Percentiles rank a stretch among this genome's conserved stretches.
phyloP scores from a whole-genome alignment of 2,888 invertebrate species.

The Morpho deidamia region DNA sequence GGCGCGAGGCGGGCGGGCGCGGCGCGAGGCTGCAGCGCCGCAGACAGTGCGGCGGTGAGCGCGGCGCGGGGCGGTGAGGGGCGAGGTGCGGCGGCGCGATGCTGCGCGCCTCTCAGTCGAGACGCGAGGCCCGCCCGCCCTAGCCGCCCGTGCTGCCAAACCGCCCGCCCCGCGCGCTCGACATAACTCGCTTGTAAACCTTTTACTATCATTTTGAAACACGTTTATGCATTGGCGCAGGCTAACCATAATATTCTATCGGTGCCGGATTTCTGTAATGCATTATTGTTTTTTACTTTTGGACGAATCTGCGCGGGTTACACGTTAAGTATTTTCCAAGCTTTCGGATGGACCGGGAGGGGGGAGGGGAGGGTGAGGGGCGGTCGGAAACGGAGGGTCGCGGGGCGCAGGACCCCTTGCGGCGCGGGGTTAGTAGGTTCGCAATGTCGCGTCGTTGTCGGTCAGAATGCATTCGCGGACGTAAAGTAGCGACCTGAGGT shows the following conservation, averaged over 20 bases:
- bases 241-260: slow-evolving; percentile 27
- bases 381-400: slow-evolving; percentile 67
- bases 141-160: slow-evolving; percentile 64
- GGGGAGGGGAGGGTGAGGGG: slow-evolving; percentile 48
- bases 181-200: slow-evolving; percentile 38
- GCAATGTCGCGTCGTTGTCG: slow-evolving; percentile 75
- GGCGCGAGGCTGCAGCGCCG: slow-evolving; percentile 64
- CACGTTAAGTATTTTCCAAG: slow-evolving; percentile 71
- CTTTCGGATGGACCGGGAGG: slow-evolving; percentile 71
- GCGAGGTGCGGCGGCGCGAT: slow-evolving; percentile 80
- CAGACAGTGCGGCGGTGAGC: slow-evolving; percentile 62
- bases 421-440: slow-evolving; percentile 77
- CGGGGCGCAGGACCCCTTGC: slow-evolving; percentile 73
- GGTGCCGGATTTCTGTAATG: slow-evolving; percentile 15
- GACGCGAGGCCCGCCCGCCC: slow-evolving; percentile 79
- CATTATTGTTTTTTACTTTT: slow-evolving; percentile 24
- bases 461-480: slow-evolving; percentile 78
- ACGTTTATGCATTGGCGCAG: slow-evolving; percentile 36
- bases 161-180: slow-evolving; percentile 65
- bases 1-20: slow-evolving; percentile 33
- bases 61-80: slow-evolving; percentile 47
- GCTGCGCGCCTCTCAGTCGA: slow-evolving; percentile 83
- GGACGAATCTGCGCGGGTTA: slow-evolving; percentile 55
- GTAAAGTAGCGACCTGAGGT: slow-evolving; percentile 75
- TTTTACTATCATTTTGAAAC: slow-evolving; percentile 44